Evolutionary conservation across 2,888 invertebrate species (phyloP), one percentile per base, ranked within the genome.

Genomic region (Drosophila subquinaria): DNA sequence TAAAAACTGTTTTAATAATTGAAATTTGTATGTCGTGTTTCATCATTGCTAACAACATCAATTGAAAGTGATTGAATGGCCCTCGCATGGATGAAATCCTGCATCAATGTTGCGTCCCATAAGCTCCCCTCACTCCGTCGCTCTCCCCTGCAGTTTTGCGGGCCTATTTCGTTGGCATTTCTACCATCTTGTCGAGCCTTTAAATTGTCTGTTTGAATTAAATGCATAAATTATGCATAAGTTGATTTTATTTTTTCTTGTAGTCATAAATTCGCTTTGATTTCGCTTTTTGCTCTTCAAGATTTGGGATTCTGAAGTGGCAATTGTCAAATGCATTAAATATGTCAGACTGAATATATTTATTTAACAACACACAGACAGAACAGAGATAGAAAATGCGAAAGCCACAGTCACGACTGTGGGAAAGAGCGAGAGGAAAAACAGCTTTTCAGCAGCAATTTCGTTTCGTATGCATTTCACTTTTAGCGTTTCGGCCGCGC

Each of bases 131-230:
- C 15, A 17, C 17, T 9, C 17, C 11, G 43, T 35, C 11, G 3
- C 2, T 30, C 4, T 10, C 35, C 15, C 15, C 23, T 36, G 33
- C 43, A 43, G 43, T 15, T 27, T 15, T 15, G 4, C 15, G 15
- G 23, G 59, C 27, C 47, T 48, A 48, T 47, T 48, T 48, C 20
- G n/a, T 15, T 30, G 17, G 30, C 48, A 50, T 23, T 20, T 8
- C 36, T 43, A 9, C 9, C 43, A 45, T 40, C 27, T 36, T 57
- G 59, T 51, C 70, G 69, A 69, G 74, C 79, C 74, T 57, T 68
- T 65, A 89, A 89, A 82, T 88, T 82, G 89, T 82, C 75, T 90
- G 90, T 88, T 89, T 87, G 79, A 85, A 82, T 85, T 82, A 80
- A 81, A 85, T 80, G 85, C 83, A 80, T 81, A 81, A 89, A 89